Percentiles rank a stretch among this genome's conserved stretches.
phyloP scores from a whole-genome alignment of 2,797 vertebrate genomes.

The Calcarius lapponicus region DNA sequence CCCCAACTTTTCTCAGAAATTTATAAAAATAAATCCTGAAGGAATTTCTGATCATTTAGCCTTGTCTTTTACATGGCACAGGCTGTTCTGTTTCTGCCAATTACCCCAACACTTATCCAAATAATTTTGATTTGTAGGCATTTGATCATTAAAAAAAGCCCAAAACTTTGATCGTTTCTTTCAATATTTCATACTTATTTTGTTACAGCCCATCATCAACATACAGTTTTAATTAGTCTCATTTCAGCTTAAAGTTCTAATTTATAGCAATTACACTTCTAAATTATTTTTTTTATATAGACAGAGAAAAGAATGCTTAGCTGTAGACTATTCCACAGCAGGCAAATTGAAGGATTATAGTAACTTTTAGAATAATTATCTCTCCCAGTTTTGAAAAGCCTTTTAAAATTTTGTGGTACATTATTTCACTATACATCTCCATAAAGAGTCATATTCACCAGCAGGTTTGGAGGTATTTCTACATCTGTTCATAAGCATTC shows the following conservation, averaged over 20 bases:
- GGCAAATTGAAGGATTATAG: background rate
- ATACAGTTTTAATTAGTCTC: background rate
- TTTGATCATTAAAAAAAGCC: fast-evolving
- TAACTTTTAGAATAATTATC: background rate
- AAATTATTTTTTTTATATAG: background rate
- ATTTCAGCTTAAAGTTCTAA: background rate
- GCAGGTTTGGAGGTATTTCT: background rate
- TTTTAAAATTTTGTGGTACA: background rate
- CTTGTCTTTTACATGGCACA: background rate
- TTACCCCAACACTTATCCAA: background rate
- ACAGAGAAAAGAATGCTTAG: background rate
- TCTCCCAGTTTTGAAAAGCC: background rate
- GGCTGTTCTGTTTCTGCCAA: background rate
- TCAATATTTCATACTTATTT: background rate
- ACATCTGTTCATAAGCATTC: background rate
- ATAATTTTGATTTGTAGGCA: background rate
- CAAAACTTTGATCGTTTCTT: background rate
- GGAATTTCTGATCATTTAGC: background rate
- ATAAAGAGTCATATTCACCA: background rate
- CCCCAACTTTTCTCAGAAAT: background rate
- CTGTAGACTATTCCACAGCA: background rate
- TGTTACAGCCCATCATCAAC: background rate
- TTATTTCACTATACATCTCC: background rate
- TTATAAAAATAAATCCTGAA: background rate
- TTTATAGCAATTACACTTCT: background rate